phyloP scores from a whole-genome alignment of 2,113 vertebrate genomes.

The Eubucco bourcierii region DNA sequence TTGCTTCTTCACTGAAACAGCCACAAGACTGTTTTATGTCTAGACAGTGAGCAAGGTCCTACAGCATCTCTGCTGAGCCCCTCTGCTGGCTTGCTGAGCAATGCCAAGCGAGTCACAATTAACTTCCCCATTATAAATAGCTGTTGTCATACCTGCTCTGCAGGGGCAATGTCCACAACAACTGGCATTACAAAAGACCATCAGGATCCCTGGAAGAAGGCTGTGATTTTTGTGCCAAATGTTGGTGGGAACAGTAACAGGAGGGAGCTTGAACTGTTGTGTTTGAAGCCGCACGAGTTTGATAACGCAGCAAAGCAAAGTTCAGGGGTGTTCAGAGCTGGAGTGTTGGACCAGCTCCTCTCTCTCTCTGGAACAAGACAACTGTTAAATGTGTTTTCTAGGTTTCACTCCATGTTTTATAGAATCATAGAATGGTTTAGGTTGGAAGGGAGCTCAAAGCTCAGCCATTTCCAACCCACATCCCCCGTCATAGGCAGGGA shows the following conservation, averaged over 20 bases:
- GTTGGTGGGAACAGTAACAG: not conserved
- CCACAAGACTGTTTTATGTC: rapidly evolving
- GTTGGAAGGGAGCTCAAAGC: too few relatives aligned
- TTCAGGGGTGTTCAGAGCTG: not conserved
- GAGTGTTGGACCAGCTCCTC: not conserved
- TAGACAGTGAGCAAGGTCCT: not conserved
- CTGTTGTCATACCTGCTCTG: not conserved
- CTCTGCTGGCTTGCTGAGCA: not conserved
- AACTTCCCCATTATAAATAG: not conserved
- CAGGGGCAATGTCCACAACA: not conserved
- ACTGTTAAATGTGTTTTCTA: not conserved
- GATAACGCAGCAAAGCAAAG: not conserved
- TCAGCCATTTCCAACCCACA: too few relatives aligned
- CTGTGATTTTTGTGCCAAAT: not conserved
- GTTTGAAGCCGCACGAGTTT: not conserved
- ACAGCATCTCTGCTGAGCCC: not conserved
- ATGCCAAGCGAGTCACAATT: not conserved
- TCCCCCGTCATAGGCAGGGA: too few relatives aligned
- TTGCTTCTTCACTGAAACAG: not conserved
- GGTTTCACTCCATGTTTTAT: not conserved
- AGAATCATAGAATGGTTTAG: too few relatives aligned
- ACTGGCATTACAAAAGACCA: not conserved
- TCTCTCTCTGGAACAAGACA: not conserved
- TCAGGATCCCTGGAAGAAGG: not conserved
- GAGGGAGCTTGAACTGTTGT: not conserved